These are phyloP conservation scores for Drusus annulatus DNA, from an alignment of 1,140 invertebrate species.

Conservation along the genomic window DNA sequence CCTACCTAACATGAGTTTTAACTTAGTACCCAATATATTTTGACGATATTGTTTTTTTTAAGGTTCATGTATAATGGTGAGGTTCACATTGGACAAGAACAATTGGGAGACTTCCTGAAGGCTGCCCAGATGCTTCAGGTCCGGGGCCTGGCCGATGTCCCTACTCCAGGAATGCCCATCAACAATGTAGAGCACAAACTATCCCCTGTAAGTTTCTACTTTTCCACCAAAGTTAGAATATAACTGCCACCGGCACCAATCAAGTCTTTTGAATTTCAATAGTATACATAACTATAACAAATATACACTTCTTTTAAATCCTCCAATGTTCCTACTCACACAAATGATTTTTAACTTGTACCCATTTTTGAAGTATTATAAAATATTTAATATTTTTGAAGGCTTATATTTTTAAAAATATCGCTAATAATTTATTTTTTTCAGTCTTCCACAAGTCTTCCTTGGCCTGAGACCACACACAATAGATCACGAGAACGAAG, in stretches of 20 bases:
- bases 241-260: too few species aligned
- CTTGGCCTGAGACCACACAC: conserved; percentile 54
- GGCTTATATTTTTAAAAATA: too few species aligned
- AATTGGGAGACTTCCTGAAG: conserved; percentile 89
- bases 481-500: conserved; percentile 60
- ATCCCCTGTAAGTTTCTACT: conserved; percentile 64
- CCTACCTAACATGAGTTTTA: too few species aligned
- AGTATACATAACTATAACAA: too few species aligned
- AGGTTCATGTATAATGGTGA: conserved; percentile 97
- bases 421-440: conserved; percentile 12
- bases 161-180: conserved; percentile 73
- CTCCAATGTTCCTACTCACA: too few species aligned
- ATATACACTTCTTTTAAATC: background rate
- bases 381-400: too few species aligned
- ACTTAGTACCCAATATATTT: too few species aligned
- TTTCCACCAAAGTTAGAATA: too few species aligned
- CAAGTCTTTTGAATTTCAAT: too few species aligned
- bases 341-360: background rate
- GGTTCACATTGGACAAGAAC: conserved; percentile 92
- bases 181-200: conserved; percentile 69
- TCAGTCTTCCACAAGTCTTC: conserved; percentile 55
- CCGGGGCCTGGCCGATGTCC: conserved; percentile 89
- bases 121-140: conserved; percentile 93
- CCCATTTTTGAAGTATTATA: too few species aligned
- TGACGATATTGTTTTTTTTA: conserved; percentile 49